Evolutionary conservation across 2,797 vertebrate species (phyloP).

Genomic region (Cynodonichthys magdalenae): DNA sequence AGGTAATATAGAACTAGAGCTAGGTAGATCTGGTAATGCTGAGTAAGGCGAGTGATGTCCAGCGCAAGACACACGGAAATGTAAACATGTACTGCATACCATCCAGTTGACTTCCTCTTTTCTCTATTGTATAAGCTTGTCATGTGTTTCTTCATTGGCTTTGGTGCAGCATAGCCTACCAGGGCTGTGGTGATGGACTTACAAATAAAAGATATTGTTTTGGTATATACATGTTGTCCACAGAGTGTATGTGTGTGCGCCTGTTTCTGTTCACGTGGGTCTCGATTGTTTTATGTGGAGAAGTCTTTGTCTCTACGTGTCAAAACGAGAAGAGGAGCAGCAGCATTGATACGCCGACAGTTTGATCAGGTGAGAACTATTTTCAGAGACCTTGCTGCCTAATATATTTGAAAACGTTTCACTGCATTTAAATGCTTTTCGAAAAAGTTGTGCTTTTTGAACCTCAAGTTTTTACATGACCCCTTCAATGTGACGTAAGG

Average conservation of each 20-base stretch:
- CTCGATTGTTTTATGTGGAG: constrained; percentile 13
- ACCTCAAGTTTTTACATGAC: background rate
- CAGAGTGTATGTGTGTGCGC: constrained; percentile 55
- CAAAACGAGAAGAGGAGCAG: constrained; percentile 24
- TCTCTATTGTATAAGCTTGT: constrained; percentile 93
- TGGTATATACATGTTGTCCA: constrained; percentile 82
- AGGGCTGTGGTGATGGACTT: constrained; percentile 97
- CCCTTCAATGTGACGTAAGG: background rate
- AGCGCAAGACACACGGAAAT: constrained; percentile 63
- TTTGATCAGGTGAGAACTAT: constrained; percentile 10
- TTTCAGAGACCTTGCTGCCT: no score
- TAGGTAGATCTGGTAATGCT: constrained; percentile 69
- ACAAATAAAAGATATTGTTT: constrained; percentile 99
- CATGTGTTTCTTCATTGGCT: constrained; percentile 99
- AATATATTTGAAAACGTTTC: no score
- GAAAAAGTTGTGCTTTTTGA: constrained; percentile 8
- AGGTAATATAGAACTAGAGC: constrained; percentile 74
- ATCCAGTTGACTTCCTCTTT: constrained; percentile 81
- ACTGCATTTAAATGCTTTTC: no score
- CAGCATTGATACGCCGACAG: constrained; percentile 22
- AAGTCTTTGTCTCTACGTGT: constrained; percentile 48
- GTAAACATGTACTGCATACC: constrained; percentile 78
- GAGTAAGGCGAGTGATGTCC: constrained; percentile 64
- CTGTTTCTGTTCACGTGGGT: constrained; percentile 29
- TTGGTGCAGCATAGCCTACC: constrained; percentile 99